Percentiles rank a stretch among this genome's conserved stretches.
Evolutionary conservation across 1,140 invertebrate species (phyloP).

Genomic region (Piezodorus guildinii): DNA sequence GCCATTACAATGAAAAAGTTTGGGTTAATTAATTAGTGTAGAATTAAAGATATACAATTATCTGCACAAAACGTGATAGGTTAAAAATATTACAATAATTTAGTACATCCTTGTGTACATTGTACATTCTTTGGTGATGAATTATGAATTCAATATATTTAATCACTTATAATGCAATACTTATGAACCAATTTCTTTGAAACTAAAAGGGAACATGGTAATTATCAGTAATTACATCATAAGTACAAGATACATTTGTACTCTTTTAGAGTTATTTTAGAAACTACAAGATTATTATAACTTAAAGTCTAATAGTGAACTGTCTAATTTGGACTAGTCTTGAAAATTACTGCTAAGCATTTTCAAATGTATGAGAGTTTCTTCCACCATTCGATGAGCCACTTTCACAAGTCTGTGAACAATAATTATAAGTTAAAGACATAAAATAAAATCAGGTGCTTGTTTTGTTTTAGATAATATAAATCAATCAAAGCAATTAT

Average conservation of each 20-base stretch:
- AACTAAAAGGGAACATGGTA: too few species aligned
- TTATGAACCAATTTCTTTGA: not conserved
- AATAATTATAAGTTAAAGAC: not conserved
- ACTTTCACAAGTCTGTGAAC: slow-evolving; percentile 20
- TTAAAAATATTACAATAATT: too few species aligned
- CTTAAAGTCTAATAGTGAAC: slow-evolving; percentile 17
- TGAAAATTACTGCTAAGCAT: slow-evolving; percentile 1
- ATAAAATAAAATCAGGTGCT: too few species aligned
- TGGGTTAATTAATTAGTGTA: too few species aligned
- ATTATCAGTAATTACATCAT: not conserved
- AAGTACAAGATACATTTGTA: slow-evolving; percentile 3
- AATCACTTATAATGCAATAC: not conserved
- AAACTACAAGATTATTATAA: not conserved
- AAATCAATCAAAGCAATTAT: too few species aligned
- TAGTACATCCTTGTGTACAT: too few species aligned
- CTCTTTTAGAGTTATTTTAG: not conserved
- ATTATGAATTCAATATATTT: not conserved
- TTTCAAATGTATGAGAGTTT: slow-evolving; percentile 2
- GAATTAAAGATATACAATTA: too few species aligned
- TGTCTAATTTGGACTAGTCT: slow-evolving; percentile 11
- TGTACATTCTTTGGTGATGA: slow-evolving; percentile 6
- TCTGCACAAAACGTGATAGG: not conserved
- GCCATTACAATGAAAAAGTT: too few species aligned
- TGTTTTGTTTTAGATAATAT: not conserved
- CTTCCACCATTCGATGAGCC: slow-evolving; percentile 17